Evolutionary conservation across 2,797 vertebrate species (phyloP), one percentile per base, ranked within the genome.

Genomic region (Allobates femoralis): DNA sequence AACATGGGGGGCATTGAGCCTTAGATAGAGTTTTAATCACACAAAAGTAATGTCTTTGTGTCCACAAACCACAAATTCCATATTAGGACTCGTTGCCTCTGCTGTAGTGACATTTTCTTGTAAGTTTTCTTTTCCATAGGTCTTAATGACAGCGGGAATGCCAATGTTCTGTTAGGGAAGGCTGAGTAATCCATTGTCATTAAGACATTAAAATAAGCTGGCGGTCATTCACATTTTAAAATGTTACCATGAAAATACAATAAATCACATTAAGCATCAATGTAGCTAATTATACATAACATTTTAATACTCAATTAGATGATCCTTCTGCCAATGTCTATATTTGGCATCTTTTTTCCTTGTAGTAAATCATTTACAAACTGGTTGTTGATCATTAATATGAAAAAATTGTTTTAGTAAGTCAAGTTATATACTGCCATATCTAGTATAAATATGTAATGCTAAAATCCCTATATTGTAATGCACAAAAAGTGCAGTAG

Each of bases 121-220:
- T 71, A 30, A 11, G 58, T 53, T 85, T 26, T 77, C 28, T 14
- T 73, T 56, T 84, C 46, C 15, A 5, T 26, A 66, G 8, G 73
- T 51, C 30, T 67, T n/a, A 84, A 53, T 71, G n/a, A 69, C 62
- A 85, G 67, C 34, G 16, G 50, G 83, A 62, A 69, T n/a, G 50
- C 58, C 62, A 32, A 3, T 79, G 58, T 50, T 85, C 19, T 50
- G 30, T 85, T 84, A 77, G 60, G 56, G 75, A 69, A 11, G 19
- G 32, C 30, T 79, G 62, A 85, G 60, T 41, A 85, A 74, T 30
- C 62, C 30, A 56, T 67, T 85, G 75, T 85, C 51, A 67, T 3
- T 3, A 41, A 30, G 16, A 79, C n/a, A 67, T 85, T 58, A 71
- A 85, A 69, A 85, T 53, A 3, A 77, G 21, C 60, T 66, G 28